Conservation (phyloP, 1,140 invertebrate species). For the Cydia amplana region DNA sequence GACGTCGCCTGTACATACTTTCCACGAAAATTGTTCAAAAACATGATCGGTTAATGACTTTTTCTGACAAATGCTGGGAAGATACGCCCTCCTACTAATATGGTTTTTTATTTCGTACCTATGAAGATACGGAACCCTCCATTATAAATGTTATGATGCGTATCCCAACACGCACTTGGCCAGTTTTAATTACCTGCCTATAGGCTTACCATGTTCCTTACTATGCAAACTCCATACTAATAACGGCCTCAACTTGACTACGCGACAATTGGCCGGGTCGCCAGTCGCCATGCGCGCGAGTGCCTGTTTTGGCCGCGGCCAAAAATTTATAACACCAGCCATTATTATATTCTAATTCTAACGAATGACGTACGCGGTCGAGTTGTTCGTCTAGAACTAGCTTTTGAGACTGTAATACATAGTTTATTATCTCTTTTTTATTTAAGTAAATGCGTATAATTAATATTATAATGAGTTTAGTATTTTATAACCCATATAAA, state of each 20-base stretch:
- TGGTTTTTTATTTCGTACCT: no score
- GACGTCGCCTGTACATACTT: no score
- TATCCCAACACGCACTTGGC: no score
- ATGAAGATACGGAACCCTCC: no score
- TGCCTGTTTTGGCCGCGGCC: constrained; percentile 2
- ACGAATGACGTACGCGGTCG: background rate
- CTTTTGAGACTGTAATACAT: background rate
- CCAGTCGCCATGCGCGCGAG: constrained; percentile 23
- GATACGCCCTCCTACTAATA: no score
- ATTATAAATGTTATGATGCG: no score
- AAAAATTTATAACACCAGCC: constrained; percentile 12
- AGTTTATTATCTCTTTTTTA: background rate
- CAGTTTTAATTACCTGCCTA: background rate
- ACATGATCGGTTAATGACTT: no score
- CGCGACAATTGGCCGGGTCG: background rate
- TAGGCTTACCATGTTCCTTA: background rate
- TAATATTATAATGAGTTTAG: no score
- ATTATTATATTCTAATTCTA: constrained; percentile 21
- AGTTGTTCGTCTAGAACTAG: background rate
- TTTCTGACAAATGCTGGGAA: no score
- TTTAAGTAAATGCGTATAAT: background rate
- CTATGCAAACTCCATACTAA: background rate
- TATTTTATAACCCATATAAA: no score
- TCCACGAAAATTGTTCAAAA: no score
- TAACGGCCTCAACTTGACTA: constrained; percentile 9